Evolutionary conservation across 1,140 invertebrate genomes (phyloP).

Genomic region (Drosophila repletoides): DNA sequence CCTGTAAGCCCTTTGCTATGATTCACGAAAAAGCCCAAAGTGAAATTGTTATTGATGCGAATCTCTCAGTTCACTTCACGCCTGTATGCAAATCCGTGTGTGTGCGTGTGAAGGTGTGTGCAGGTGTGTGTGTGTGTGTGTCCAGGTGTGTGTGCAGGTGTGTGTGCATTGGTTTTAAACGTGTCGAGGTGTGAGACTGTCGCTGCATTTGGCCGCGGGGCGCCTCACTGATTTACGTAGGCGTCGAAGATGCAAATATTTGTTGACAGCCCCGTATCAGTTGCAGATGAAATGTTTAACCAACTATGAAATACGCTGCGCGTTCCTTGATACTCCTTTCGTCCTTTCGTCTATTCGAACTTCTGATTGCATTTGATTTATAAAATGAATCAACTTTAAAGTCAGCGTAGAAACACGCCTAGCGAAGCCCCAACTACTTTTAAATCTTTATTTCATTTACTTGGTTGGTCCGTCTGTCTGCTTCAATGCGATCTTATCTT

Average conservation of each 20-base stretch:
- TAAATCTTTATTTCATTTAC: no score
- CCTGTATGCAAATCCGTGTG: not conserved
- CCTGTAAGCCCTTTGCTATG: no score
- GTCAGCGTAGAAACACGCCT: no score
- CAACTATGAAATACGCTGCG: not conserved
- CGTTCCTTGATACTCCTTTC: no score
- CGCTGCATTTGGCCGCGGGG: conserved; percentile 12
- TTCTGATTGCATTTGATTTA: no score
- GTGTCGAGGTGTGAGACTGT: conserved; percentile 20
- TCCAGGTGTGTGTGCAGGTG: not conserved
- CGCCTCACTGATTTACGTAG: conserved; percentile 6
- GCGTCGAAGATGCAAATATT: conserved; percentile 28
- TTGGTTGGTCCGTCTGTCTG: no score
- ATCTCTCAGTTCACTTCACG: conserved; percentile 1
- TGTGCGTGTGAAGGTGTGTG: not conserved
- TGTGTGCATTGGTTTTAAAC: not conserved
- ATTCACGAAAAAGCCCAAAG: not conserved
- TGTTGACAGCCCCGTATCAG: conserved; percentile 22
- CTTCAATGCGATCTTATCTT: no score
- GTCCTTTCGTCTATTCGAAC: no score
- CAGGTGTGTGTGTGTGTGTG: not conserved
- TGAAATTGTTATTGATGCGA: not conserved
- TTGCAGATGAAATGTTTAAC: conserved; percentile 20
- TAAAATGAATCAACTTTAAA: no score
- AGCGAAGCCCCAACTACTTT: no score